Percentiles rank a stretch among this genome's conserved stretches.
phyloP scores from a whole-genome alignment of 2,888 invertebrate genomes.

The Agrochola lota region DNA sequence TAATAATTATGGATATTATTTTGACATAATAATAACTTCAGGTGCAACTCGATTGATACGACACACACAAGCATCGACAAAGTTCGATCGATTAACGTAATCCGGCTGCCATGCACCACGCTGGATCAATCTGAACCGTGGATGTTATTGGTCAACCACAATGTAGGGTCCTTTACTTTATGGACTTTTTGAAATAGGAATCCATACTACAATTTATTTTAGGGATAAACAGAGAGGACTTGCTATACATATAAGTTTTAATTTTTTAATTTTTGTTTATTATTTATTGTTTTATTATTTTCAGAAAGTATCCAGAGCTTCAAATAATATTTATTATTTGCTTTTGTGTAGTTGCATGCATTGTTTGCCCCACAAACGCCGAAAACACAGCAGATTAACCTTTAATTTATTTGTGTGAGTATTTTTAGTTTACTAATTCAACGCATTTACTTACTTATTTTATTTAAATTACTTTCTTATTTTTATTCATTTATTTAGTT shows the following conservation, averaged over 20 bases:
- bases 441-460: slow-evolving; percentile 12
- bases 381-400: slow-evolving; percentile 76
- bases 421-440: slow-evolving; percentile 51
- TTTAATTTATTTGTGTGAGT: slow-evolving; percentile 79
- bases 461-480: background rate
- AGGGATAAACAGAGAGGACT: background rate
- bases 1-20: slow-evolving; percentile 9
- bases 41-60: background rate
- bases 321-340: slow-evolving; percentile 82
- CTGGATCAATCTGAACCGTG: background rate
- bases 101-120: background rate
- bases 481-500: background rate
- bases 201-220: background rate
- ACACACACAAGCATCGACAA: background rate
- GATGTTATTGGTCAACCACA: background rate
- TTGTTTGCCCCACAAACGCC: slow-evolving; percentile 74
- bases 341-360: slow-evolving; percentile 88
- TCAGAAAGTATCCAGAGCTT: slow-evolving; percentile 83
- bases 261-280: slow-evolving; percentile 45
- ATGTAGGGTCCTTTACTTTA: background rate
- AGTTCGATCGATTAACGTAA: background rate
- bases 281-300: slow-evolving; percentile 69
- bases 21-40: background rate
- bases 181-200: background rate
- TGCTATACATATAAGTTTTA: background rate